Conservation (phyloP, 37 sponge, comb jelly and placozoan genomes). For the Spongilla lacustris region DNA sequence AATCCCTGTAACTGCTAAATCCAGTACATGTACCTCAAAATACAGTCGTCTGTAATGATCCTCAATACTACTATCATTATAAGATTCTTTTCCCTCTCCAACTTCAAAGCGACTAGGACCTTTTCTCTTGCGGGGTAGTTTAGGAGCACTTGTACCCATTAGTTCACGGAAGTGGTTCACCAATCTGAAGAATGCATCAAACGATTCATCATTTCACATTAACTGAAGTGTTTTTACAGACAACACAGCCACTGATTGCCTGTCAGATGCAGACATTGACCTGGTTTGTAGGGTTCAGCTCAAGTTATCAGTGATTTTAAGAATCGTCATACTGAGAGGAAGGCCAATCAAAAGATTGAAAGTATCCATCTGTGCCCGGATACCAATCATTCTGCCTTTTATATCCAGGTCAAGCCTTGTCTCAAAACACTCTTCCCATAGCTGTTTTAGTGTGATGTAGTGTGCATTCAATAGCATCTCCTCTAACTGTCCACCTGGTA, state of each 20-base stretch:
- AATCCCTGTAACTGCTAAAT: conserved; percentile 41
- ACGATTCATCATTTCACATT: conserved; percentile 45
- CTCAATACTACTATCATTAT: conserved; percentile 22
- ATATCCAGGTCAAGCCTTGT: conserved; percentile 54
- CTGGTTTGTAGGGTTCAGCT: conserved; percentile 59
- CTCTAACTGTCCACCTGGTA: conserved; percentile 54
- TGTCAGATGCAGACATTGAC: conserved; percentile 64
- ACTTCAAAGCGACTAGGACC: conserved; percentile 15
- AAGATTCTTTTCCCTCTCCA: conserved; percentile 26
- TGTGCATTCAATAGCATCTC: conserved; percentile 29
- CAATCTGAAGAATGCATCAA: conserved; percentile 19
- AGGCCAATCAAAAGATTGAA: conserved; percentile 67
- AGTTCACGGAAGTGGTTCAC: conserved; percentile 9
- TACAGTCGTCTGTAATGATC: conserved; percentile 60
- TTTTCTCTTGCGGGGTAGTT: conserved; percentile 47
- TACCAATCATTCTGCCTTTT: conserved; percentile 70
- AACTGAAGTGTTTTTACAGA: conserved; percentile 44
- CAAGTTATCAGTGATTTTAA: conserved; percentile 74
- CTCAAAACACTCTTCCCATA: conserved; percentile 75
- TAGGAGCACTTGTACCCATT: conserved; percentile 16
- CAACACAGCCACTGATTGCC: conserved; percentile 50
- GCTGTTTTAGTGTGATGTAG: conserved; percentile 14
- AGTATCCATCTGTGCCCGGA: conserved; percentile 39
- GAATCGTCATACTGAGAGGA: conserved; percentile 54
- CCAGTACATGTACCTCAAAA: conserved; percentile 77